Conservation (phyloP, 2,113 vertebrate species). For the Pelvicachromis taeniatus region DNA sequence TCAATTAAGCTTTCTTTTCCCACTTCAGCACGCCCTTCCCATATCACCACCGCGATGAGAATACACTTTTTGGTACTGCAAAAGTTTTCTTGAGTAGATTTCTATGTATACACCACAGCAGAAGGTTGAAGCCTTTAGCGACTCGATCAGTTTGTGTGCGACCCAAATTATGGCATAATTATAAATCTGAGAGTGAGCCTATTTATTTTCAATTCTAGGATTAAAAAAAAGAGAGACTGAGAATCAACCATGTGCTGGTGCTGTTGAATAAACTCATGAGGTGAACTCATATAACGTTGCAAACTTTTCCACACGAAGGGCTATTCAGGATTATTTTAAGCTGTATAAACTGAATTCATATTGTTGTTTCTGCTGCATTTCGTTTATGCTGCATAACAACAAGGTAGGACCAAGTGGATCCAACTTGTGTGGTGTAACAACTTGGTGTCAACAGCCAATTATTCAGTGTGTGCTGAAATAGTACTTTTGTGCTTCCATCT, state of each 20-base stretch:
- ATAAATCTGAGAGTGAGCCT: not conserved
- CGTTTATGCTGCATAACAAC: conserved; percentile 31
- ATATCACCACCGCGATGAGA: conserved; percentile 15
- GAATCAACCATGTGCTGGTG: conserved; percentile 6
- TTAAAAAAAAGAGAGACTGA: not conserved
- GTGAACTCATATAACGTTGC: conserved; percentile 15
- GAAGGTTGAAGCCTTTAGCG: not conserved
- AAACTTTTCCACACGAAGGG: conserved; percentile 38
- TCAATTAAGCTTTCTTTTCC: conserved; percentile 76
- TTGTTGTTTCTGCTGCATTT: conserved; percentile 34
- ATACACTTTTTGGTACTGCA: conserved; percentile 38
- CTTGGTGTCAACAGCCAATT: conserved; percentile 28
- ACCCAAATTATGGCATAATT: conserved; percentile 1
- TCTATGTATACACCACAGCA: not conserved
- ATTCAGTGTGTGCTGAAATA: conserved; percentile 24
- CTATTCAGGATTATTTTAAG: conserved; percentile 44
- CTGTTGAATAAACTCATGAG: conserved; percentile 53
- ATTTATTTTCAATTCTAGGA: conserved; percentile 15
- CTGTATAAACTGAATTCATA: conserved; percentile 36
- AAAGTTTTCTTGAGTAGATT: conserved; percentile 44
- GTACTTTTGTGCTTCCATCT: conserved; percentile 17
- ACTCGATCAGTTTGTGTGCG: not conserved
- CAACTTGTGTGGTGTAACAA: conserved; percentile 19
- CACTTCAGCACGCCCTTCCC: conserved; percentile 46
- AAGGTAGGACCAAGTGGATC: conserved; percentile 19